Evolutionary conservation across 2,797 vertebrate genomes (phyloP), one percentile per base, ranked within the genome.

Genomic region (Hoplostethus mediterraneus): DNA sequence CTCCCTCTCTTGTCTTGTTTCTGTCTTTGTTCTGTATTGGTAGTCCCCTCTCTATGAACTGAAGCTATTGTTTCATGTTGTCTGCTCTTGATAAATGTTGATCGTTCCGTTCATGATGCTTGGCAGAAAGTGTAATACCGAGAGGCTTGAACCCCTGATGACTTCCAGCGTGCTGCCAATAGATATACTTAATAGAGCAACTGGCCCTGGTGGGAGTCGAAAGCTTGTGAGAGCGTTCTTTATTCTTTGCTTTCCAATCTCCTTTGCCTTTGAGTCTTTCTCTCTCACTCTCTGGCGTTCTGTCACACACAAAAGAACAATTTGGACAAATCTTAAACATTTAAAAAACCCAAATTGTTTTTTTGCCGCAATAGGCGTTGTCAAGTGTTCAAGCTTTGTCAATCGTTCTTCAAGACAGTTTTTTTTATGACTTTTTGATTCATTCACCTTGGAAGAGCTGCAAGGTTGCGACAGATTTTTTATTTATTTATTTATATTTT

Each of bases 111-210:
- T 63, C 6, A 30, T 42, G 21, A 40, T 44, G 68, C 67, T 66
- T 68, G 52, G 63, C 58, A 55, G 57, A 55, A 45, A 21, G 56
- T 10, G 21, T 28, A 2, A 48, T 16, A 16, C 48, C 21, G 21
- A 44, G 51, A 56, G 75, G 53, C 49, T 64, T 81, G 77, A 57
- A 73, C 72, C 63, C 51, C 55, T 42, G 44, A 44, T 75, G 64
- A 67, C 70, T 75, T 49, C 36, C 49, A 66, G 6, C 54, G 14
- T 14, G 42, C 60, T 72, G 71, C 49, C 55, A 69, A 25, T 47
- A 31, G 21, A 44, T 55, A 30, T 72, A 55, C 44, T 66, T 30
- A 51, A 10, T 62, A 56, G 48, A 67, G 47, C 67, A 25, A 70
- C 16, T 1, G 38, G 31, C 2, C 16, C 52, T 17, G 33, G 51